Conservation (phyloP, 2,113 vertebrate species). For the Agapornis roseicollis region DNA sequence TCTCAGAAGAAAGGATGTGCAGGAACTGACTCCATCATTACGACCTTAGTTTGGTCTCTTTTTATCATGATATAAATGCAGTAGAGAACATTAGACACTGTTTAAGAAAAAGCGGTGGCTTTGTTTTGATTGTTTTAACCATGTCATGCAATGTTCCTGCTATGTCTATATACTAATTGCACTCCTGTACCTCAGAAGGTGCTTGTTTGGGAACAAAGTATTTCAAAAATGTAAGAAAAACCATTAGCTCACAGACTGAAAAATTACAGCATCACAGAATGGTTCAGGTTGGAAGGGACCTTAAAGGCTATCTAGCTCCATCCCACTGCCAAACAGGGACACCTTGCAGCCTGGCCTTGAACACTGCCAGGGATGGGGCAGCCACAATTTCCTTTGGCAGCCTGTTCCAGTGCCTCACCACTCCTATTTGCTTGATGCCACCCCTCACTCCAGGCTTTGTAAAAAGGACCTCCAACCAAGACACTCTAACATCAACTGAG, state of each 20-base stretch:
- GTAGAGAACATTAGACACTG: neutral
- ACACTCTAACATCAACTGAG: rapidly evolving
- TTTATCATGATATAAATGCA: neutral
- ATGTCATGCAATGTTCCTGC: neutral
- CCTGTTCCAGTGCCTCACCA: neutral
- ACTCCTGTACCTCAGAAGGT: neutral
- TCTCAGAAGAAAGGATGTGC: neutral
- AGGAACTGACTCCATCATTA: neutral
- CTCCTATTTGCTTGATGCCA: neutral
- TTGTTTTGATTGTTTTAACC: neutral
- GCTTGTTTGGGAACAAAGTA: neutral
- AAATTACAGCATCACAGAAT: neutral
- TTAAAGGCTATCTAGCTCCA: neutral
- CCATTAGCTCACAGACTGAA: neutral
- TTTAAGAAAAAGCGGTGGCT: neutral
- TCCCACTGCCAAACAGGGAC: neutral
- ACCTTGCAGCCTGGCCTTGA: neutral
- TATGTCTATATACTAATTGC: neutral
- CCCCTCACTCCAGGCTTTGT: neutral
- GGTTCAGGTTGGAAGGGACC: neutral
- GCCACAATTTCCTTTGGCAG: neutral
- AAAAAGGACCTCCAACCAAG: neutral
- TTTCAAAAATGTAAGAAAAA: neutral
- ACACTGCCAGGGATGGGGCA: neutral
- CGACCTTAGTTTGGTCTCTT: neutral